Percentiles rank a stretch among this genome's conserved stretches.
phyloP scores from a whole-genome alignment of 2,113 vertebrate species.

The Rhinolophus ferrumequinum region DNA sequence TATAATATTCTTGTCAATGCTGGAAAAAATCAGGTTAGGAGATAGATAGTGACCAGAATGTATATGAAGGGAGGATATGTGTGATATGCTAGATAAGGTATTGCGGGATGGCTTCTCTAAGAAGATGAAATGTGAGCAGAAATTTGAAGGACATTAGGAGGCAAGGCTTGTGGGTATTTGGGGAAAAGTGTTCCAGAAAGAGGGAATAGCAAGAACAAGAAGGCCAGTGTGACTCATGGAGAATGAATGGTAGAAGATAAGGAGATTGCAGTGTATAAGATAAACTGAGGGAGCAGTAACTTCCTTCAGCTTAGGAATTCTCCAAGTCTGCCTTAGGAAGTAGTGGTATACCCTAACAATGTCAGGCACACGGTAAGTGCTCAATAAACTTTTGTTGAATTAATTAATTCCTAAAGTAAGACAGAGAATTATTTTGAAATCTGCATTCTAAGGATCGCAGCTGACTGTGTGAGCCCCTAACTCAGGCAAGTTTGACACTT shows the following conservation, averaged over 20 bases:
- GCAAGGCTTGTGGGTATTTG: background rate
- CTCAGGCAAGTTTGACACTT: background rate
- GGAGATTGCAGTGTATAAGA: too few relatives aligned
- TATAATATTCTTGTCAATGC: background rate
- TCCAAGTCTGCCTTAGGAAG: background rate
- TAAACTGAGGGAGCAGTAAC: background rate
- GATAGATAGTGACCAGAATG: background rate
- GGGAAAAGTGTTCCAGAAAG: background rate
- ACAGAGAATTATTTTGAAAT: constrained; percentile 1
- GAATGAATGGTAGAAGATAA: background rate
- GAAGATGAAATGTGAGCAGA: constrained; percentile 7
- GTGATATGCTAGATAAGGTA: background rate
- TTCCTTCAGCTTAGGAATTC: background rate
- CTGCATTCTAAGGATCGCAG: background rate
- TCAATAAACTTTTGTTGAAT: background rate
- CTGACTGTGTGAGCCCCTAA: background rate
- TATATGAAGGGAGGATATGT: background rate
- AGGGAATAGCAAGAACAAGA: background rate
- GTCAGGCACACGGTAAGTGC: background rate
- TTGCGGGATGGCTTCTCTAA: background rate
- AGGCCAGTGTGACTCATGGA: background rate
- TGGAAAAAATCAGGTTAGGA: background rate
- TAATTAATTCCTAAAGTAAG: background rate
- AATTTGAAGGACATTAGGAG: background rate
- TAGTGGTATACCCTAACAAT: background rate